Conservation (phyloP, 2,888 invertebrate genomes). For the Idaea aversata region DNA sequence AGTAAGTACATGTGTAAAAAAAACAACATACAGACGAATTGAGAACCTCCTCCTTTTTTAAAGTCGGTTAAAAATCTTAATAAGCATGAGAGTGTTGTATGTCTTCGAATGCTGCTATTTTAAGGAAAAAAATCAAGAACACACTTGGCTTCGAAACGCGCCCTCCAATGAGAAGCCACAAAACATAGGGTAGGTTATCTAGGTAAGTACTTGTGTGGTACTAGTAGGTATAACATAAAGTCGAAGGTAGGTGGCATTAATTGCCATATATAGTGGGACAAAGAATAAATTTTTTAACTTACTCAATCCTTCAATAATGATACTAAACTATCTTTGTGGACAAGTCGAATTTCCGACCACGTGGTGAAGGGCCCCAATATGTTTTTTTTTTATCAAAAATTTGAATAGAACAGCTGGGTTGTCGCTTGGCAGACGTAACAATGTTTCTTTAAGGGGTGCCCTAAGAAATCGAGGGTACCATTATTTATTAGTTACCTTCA, state of each 20-base stretch:
- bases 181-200: too few relatives aligned
- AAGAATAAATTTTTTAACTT: neutral
- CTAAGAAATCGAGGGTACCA: constrained; percentile 60
- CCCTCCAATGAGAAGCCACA: too few relatives aligned
- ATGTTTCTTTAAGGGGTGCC: constrained; percentile 63
- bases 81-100: too few relatives aligned
- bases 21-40: too few relatives aligned
- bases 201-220: too few relatives aligned
- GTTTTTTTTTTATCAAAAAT: constrained; percentile 37
- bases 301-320: neutral
- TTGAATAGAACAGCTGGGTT: constrained; percentile 76
- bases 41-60: too few relatives aligned
- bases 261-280: neutral
- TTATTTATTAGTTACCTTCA: constrained; percentile 38
- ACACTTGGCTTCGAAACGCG: too few relatives aligned
- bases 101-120: too few relatives aligned
- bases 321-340: constrained; percentile 29
- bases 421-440: constrained; percentile 61
- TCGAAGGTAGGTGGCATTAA: neutral
- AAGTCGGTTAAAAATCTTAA: too few relatives aligned
- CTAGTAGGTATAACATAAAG: too few relatives aligned
- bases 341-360: constrained; percentile 65
- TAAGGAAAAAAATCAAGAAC: too few relatives aligned
- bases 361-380: constrained; percentile 51
- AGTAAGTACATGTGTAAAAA: too few relatives aligned